phyloP scores from a whole-genome alignment of 2,797 vertebrate species.

The Ispidina lecontei region DNA sequence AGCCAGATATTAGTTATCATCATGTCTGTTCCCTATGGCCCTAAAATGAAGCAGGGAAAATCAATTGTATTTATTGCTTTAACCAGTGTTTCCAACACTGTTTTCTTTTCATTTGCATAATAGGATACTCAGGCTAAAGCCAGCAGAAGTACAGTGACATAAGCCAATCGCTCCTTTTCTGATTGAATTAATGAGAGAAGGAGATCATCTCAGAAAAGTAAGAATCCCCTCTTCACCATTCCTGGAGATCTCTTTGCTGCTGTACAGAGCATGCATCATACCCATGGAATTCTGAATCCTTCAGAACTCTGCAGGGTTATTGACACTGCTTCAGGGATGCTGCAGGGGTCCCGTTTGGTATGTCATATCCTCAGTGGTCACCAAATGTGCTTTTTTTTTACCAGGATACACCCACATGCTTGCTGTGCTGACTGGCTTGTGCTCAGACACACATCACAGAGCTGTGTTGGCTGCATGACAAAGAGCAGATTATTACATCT shows the following conservation, averaged over 20 bases:
- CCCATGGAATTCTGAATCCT: neutral
- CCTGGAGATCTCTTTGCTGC: neutral
- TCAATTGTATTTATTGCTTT: constrained; percentile 49
- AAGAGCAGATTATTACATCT: constrained; percentile 30
- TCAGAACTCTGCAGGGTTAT: neutral
- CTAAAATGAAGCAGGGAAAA: constrained; percentile 41
- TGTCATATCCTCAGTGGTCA: neutral
- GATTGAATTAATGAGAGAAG: neutral
- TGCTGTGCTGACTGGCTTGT: constrained; percentile 32
- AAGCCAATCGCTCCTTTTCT: neutral
- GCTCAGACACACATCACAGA: constrained; percentile 9
- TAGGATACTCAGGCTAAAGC: neutral
- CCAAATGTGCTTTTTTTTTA: constrained; percentile 32
- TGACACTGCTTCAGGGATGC: neutral
- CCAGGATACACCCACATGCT: constrained; percentile 46
- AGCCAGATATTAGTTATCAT: constrained; percentile 7
- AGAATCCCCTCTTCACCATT: neutral
- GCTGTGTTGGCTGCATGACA: constrained; percentile 51
- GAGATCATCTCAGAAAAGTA: neutral
- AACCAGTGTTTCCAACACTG: neutral
- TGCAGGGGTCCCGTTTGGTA: neutral
- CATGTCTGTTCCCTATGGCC: constrained; percentile 6
- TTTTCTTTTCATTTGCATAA: constrained; percentile 26
- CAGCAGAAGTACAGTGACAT: neutral
- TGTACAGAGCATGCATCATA: neutral